Evolutionary conservation across 1,140 invertebrate genomes (phyloP).

Genomic region (Monomorium pharaonis): DNA sequence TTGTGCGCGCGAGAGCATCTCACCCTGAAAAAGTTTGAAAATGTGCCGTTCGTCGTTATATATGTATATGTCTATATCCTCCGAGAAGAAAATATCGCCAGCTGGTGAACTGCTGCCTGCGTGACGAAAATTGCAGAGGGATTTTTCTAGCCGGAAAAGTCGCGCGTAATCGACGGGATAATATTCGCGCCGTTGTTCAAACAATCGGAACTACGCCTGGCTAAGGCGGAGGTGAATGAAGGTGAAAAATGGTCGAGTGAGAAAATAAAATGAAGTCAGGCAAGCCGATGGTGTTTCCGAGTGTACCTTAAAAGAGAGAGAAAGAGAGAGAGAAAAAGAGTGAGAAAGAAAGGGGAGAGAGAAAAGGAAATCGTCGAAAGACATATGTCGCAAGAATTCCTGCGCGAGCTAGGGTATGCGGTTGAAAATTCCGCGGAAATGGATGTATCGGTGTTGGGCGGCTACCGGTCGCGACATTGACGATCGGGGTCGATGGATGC

Average conservation of each 20-base stretch:
- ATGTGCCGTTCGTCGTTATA: background rate
- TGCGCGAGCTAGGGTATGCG: constrained; percentile 16
- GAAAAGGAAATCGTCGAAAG: constrained; percentile 1
- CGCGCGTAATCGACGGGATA: constrained; percentile 46
- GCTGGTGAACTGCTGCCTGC: background rate
- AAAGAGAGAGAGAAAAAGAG: background rate
- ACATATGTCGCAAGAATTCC: constrained; percentile 39
- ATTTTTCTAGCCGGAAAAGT: constrained; percentile 26
- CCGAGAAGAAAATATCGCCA: background rate
- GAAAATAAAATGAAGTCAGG: constrained; percentile 9
- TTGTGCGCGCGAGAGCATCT: background rate
- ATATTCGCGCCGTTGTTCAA: constrained; percentile 37
- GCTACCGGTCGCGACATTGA: constrained; percentile 21
- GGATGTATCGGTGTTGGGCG: constrained; percentile 21
- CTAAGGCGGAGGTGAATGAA: background rate
- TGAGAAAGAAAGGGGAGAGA: background rate
- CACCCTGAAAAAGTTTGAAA: constrained; percentile 1
- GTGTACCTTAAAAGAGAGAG: background rate
- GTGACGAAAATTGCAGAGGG: constrained; percentile 42
- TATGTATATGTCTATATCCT: constrained; percentile 13
- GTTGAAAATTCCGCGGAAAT: constrained; percentile 46
- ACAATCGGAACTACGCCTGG: constrained; percentile 15
- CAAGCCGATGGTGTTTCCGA: background rate
- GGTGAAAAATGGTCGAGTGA: constrained; percentile 36
- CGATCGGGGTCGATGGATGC: constrained; percentile 26